These are phyloP conservation scores for Drosophila barbarae DNA, from an alignment of 2,888 invertebrate species.

Conservation along the genomic window DNA sequence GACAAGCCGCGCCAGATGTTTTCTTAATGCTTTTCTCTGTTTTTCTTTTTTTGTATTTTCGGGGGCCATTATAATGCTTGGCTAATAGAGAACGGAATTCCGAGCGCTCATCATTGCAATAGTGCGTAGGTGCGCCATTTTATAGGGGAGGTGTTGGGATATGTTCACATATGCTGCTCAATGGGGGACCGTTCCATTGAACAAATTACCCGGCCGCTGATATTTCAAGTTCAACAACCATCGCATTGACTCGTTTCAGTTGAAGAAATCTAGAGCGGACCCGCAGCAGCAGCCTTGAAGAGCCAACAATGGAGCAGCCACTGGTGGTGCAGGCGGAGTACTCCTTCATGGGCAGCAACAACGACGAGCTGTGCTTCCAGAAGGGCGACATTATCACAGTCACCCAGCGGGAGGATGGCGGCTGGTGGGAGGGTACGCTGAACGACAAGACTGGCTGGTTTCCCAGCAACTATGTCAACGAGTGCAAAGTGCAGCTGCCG, in stretches of 20 bases:
- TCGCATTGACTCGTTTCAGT: slow-evolving; percentile 36
- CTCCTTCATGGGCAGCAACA: slow-evolving; percentile 96
- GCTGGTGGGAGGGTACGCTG: slow-evolving; percentile 99
- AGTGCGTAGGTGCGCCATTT: slow-evolving; percentile 40
- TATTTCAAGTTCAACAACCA: slow-evolving; percentile 68
- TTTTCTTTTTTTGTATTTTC: slow-evolving; percentile 6
- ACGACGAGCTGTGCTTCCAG: slow-evolving; percentile 97
- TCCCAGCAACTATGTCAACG: slow-evolving; percentile 97
- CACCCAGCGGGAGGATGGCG: slow-evolving; percentile 96
- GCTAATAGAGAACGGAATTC: slow-evolving; percentile 45
- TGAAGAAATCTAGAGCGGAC: slow-evolving; percentile 56
- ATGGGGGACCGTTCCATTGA: slow-evolving; percentile 56
- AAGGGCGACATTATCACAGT: slow-evolving; percentile 98
- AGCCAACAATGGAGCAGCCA: slow-evolving; percentile 76
- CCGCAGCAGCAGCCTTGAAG: slow-evolving; percentile 29
- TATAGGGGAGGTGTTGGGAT: slow-evolving; percentile 14
- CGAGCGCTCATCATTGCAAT: slow-evolving; percentile 32
- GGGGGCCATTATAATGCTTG: slow-evolving; percentile 43
- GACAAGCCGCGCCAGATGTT: slow-evolving; percentile 54
- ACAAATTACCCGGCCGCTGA: slow-evolving; percentile 49
- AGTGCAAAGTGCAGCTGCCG: slow-evolving; percentile 84
- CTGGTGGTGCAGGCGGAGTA: slow-evolving; percentile 92
- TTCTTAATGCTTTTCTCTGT: slow-evolving; percentile 26
- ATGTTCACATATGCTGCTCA: slow-evolving; percentile 2
- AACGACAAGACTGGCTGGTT: slow-evolving; percentile 98